Evolutionary conservation across 2,113 vertebrate species (phyloP).

Genomic region (Phalacrocorax aristotelis): DNA sequence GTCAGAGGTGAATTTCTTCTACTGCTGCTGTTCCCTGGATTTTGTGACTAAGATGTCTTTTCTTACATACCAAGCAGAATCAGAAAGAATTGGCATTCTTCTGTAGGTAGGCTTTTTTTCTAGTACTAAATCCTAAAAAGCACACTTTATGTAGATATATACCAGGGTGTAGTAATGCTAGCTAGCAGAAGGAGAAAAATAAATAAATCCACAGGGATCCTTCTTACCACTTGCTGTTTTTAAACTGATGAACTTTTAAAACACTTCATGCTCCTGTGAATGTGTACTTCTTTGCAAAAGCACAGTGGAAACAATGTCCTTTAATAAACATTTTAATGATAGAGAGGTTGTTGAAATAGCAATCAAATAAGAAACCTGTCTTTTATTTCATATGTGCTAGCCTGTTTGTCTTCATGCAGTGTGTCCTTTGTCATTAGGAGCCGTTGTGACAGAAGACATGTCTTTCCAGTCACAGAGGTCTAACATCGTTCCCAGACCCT

Average conservation of each 20-base stretch:
- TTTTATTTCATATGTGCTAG: neutral
- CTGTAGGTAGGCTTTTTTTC: neutral
- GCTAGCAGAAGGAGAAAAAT: neutral
- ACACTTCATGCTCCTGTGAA: neutral
- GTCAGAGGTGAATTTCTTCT: neutral
- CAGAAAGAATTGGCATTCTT: neutral
- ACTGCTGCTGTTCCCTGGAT: neutral
- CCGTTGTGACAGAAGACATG: slow-evolving; percentile 71
- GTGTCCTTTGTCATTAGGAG: slow-evolving; percentile 61
- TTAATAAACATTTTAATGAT: neutral
- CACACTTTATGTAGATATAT: neutral
- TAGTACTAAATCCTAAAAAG: neutral
- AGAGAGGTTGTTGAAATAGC: neutral
- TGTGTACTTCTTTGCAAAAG: neutral
- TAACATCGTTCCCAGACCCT: slow-evolving; percentile 61
- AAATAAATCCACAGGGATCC: neutral
- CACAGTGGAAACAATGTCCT: neutral
- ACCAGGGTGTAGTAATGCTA: neutral
- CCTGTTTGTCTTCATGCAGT: neutral
- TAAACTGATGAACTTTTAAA: neutral
- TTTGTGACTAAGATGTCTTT: neutral
- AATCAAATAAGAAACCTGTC: neutral
- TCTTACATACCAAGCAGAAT: neutral
- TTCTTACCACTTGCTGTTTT: neutral
- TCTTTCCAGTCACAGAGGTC: slow-evolving; percentile 73